phyloP scores from a whole-genome alignment of 2,797 vertebrate genomes.

The Adelosebastes latens region DNA sequence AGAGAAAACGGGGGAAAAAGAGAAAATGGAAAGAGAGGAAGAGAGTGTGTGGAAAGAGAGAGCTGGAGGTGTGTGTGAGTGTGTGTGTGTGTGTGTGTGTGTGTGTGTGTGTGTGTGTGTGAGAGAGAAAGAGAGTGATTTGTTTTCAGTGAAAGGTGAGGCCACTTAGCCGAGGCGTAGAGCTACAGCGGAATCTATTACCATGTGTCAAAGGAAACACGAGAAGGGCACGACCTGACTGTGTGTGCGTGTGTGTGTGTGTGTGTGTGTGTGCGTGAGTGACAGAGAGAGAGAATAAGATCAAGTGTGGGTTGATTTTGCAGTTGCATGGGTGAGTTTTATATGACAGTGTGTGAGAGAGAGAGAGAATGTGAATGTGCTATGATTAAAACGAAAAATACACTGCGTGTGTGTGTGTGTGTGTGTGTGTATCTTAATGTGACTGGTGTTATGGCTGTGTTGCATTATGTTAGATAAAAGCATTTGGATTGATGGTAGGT shows the following conservation, averaged over 20 bases:
- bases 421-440: constrained; percentile 5
- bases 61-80: not conserved
- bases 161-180: constrained; percentile 93
- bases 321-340: constrained; percentile 13
- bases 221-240: constrained; percentile 91
- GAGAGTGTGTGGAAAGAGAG: constrained; percentile 20
- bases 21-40: constrained; percentile 20
- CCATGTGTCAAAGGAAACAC: constrained; percentile 97
- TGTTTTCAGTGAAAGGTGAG: constrained; percentile 99
- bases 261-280: not conserved
- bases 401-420: not conserved
- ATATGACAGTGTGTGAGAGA: not conserved
- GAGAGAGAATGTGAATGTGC: not conserved
- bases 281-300: constrained; percentile 12
- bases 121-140: constrained; percentile 86
- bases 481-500: constrained; percentile 49
- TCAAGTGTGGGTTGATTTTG: constrained; percentile 21
- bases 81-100: constrained; percentile 3
- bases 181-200: constrained; percentile 97
- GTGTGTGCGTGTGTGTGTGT: constrained; percentile 33
- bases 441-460: constrained; percentile 32
- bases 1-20: constrained; percentile 5
- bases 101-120: constrained; percentile 10
- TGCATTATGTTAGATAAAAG: constrained; percentile 54
- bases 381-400: not conserved